Base-by-base conservation (phyloP, 2,113 vertebrate species). In the Oreochromis tanganicae region DNA sequence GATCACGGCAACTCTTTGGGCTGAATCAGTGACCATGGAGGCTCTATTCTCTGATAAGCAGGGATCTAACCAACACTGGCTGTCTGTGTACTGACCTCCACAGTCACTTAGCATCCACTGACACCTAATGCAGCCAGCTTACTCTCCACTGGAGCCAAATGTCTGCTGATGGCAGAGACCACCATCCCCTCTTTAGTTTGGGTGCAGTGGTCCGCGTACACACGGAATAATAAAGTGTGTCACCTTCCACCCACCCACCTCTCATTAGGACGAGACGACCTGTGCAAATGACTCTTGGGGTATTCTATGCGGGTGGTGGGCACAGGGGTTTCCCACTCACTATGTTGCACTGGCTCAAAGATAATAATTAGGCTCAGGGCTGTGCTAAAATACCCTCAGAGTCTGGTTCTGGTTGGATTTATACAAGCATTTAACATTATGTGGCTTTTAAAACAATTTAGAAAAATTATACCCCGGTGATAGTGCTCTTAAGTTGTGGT, bases 381-480 rank as follows among this genome's bases (percentile, higher is more conserved):
- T 83, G 91, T 83, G 91, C 90, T 89, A 83, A 90, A 93, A 91
- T 90, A 88, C 89, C 91, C 86, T 50, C 90, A 91, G 83, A 88
- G 88, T 91, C 93, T 96, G 95, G 93, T 95, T 95, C 80, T 94
- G 90, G 90, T 94, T 88, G 86, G 91, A 93, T 95, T 95, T 95
- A 96, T 91, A 94, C 92, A 95, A 95, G 92, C 93, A 90, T 94
- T 92, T 85, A 92, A 94, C 93, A 94, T 96, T 93, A 91, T 95
- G 95, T 94, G 94, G 96, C 91, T 94, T 96, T 93, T 79, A 94
- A 90, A 95, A 95, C 94, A 95, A 95, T 96, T 96, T 95, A 88
- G 89, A 95, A 93, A 96, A 95, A 96, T 95, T 94, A 96, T 93
- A 93, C 93, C 92, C 94, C 90, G 90, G 88, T 91, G 94, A 95